Conservation (phyloP, 53 echinoderm and acorn worm species). For the Apostichopus leukothele region DNA sequence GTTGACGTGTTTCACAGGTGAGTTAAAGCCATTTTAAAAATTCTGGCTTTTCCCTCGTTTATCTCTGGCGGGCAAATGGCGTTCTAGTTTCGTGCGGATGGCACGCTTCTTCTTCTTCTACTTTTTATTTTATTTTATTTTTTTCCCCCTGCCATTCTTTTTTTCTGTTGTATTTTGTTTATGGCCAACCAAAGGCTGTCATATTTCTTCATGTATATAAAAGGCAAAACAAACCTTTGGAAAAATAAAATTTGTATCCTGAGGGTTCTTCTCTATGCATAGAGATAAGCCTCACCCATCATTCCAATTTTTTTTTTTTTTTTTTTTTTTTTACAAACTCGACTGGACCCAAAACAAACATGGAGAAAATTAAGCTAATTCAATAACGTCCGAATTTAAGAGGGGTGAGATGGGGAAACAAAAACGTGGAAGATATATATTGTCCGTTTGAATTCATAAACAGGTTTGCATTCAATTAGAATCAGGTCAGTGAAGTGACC, state of each 20-base stretch:
- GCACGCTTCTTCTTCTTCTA: not conserved
- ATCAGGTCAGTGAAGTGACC: constrained; percentile 41
- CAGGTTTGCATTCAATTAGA: constrained; percentile 37
- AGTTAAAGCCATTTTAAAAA: constrained; percentile 43
- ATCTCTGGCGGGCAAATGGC: constrained; percentile 46
- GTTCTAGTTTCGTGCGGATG: constrained; percentile 42
- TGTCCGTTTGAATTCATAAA: constrained; percentile 37
- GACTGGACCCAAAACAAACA: constrained; percentile 40
- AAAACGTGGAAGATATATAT: constrained; percentile 7
- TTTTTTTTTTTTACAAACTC: not conserved
- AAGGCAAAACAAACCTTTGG: constrained; percentile 18
- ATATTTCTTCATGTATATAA: constrained; percentile 32
- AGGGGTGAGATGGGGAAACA: not conserved
- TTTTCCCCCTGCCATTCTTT: not conserved
- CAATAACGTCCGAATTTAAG: constrained; percentile 45
- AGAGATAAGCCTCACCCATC: constrained; percentile 28
- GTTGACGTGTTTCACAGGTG: constrained; percentile 46
- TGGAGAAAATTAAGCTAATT: constrained; percentile 46
- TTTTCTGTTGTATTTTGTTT: not conserved
- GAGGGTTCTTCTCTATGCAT: not conserved
- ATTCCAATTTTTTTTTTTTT: constrained; percentile 27
- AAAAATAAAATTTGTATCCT: constrained; percentile 25
- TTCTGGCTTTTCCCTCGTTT: constrained; percentile 16
- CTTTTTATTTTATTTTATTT: not conserved
- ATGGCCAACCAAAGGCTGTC: constrained; percentile 32